Evolutionary conservation across 2,797 vertebrate genomes (phyloP), one percentile per base, ranked within the genome.

Genomic region (Myotis vivesi): DNA sequence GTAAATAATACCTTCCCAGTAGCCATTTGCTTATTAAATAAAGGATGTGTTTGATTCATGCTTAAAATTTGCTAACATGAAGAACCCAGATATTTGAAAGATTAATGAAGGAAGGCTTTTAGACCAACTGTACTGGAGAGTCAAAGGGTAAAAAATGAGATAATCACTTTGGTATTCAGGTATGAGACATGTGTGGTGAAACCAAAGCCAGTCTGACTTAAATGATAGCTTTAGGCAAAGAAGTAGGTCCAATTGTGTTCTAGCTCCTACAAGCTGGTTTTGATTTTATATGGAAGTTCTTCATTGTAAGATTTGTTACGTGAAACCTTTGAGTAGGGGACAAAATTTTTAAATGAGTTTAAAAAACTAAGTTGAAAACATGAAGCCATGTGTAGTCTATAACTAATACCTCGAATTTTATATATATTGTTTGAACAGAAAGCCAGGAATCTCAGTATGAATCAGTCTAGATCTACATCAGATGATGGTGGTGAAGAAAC

Each of bases 391-490:
- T 85, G 46, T 96, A 87, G 73, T 23, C 71, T 2, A n/a, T 76
- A 49, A 85, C 53, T 80, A 51, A 88, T 25, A 57, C 92, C 28
- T 93, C 86, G 97, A 77, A 30, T 96, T 89, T 68, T 49, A 94
- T 97, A n/a, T 92, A n/a, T 96, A 25, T 80, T 92, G n/a, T 95
- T 95, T 94, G 85, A 96, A 91, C 80, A 97, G 95, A 95, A 96
- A 95, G 46, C 80, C 82, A 89, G 92, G 72, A 91, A 82, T 97
- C 22, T 68, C 96, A 30, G 69, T 83, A 98, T 98, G 98, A 98
- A 98, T 97, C 96, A 30, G 66, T 97, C 96, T 88, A 94, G 89
- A 87, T 97, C 94, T 90, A 97, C 46, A 28, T 82, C 96, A 23
- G 97, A 96, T 77, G 95, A 55, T 59, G 92, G 95, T 95, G 92